phyloP scores from a whole-genome alignment of 2,797 vertebrate genomes.

The Halcyon badia region DNA sequence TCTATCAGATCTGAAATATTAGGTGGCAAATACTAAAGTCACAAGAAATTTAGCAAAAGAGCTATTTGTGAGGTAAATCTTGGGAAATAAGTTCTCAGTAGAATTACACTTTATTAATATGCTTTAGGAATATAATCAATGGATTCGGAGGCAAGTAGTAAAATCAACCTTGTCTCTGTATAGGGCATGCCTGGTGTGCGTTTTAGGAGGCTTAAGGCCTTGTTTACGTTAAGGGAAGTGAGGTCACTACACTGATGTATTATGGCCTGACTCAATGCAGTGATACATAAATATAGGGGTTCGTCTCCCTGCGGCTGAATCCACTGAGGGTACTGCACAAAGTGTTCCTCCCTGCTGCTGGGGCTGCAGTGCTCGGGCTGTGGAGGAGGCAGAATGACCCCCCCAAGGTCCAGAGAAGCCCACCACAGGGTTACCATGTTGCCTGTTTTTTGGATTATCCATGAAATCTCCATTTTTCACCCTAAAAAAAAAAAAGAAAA shows the following conservation, averaged over 20 bases:
- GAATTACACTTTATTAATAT: background rate
- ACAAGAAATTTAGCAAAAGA: background rate
- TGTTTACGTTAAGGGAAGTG: background rate
- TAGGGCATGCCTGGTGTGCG: background rate
- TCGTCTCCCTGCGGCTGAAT: background rate
- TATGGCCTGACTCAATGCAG: background rate
- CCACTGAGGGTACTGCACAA: background rate
- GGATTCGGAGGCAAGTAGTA: background rate
- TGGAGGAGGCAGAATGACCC: no score
- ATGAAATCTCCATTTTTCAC: background rate
- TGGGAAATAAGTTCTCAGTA: background rate
- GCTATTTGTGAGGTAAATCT: background rate
- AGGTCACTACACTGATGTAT: background rate
- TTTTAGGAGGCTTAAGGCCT: background rate
- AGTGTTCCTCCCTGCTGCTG: background rate
- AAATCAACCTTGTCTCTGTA: background rate
- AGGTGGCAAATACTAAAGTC: background rate
- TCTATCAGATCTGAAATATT: background rate
- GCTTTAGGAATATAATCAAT: background rate
- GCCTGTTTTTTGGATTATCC: background rate
- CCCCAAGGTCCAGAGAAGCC: background rate
- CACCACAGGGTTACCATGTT: accelerated
- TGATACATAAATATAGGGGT: background rate
- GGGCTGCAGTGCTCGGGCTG: background rate
- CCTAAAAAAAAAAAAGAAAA: background rate